Conservation (phyloP, 2,797 vertebrate genomes). For the Gallinago stenura region DNA sequence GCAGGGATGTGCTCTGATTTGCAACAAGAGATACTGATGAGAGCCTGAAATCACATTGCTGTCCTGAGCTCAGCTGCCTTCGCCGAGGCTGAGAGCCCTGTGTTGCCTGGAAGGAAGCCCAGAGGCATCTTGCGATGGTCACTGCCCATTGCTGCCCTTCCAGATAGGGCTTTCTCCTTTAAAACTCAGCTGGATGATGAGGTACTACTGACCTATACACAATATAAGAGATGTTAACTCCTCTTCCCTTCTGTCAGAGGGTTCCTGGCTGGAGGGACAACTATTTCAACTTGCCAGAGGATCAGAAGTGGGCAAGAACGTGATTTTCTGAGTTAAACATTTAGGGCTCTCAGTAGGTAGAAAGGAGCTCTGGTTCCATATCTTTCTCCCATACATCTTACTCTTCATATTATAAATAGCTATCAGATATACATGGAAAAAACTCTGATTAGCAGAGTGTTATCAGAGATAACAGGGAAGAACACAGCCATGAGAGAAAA, state of each 20-base stretch:
- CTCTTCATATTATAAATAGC: background rate
- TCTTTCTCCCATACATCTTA: background rate
- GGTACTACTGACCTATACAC: background rate
- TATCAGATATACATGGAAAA: background rate
- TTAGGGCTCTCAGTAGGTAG: background rate
- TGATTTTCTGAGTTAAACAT: background rate
- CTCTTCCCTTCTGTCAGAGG: too few relatives aligned
- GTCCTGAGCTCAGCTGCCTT: background rate
- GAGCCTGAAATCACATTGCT: background rate
- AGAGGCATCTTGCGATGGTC: background rate
- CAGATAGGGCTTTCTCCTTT: background rate
- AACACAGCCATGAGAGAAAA: background rate
- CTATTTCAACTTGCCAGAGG: background rate
- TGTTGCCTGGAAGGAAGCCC: background rate
- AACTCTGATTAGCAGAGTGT: background rate
- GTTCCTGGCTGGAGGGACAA: background rate
- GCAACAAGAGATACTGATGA: background rate
- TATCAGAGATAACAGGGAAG: background rate
- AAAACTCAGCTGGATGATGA: background rate
- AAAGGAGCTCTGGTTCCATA: background rate
- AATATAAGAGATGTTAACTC: background rate
- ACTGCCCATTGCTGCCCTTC: background rate
- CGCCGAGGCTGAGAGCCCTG: background rate
- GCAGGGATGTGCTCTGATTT: background rate
- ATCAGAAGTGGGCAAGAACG: background rate